phyloP scores from a whole-genome alignment of 2,888 invertebrate genomes.

The Sphaerophoria taeniata region DNA sequence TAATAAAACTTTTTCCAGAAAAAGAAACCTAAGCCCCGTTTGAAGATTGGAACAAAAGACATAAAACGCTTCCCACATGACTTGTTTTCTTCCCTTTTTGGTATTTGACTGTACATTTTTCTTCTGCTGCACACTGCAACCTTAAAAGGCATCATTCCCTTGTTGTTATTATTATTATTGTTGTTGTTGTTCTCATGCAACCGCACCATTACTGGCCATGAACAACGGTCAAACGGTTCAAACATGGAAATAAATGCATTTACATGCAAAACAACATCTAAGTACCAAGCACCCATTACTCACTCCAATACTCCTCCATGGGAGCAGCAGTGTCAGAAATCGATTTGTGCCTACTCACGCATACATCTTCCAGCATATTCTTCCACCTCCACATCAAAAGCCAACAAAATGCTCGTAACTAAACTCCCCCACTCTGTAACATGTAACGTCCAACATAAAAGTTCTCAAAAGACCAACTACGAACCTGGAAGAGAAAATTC shows the following conservation, averaged over 20 bases:
- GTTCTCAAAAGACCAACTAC: neutral
- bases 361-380: slow-evolving; percentile 8
- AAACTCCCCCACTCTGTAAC: slow-evolving; percentile 34
- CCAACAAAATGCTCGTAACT: neutral
- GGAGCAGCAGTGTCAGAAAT: slow-evolving; percentile 26
- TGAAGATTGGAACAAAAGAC: slow-evolving; percentile 6
- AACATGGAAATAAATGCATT: slow-evolving; percentile 67
- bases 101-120: slow-evolving; percentile 17
- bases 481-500: slow-evolving; percentile 18
- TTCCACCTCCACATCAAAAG: slow-evolving; percentile 10
- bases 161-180: neutral
- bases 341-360: slow-evolving; percentile 48
- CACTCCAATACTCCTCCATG: slow-evolving; percentile 7
- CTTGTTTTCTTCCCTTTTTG: neutral
- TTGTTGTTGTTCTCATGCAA: slow-evolving; percentile 22
- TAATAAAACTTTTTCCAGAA: neutral
- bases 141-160: slow-evolving; percentile 41
- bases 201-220: slow-evolving; percentile 65
- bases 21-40: neutral
- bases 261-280: slow-evolving; percentile 56
- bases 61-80: slow-evolving; percentile 1
- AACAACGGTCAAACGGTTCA: slow-evolving; percentile 71
- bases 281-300: slow-evolving; percentile 48
- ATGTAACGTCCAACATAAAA: neutral
- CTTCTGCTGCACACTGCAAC: neutral